phyloP scores from a whole-genome alignment of 2,888 invertebrate species.

The Tryphoninae sp. region DNA sequence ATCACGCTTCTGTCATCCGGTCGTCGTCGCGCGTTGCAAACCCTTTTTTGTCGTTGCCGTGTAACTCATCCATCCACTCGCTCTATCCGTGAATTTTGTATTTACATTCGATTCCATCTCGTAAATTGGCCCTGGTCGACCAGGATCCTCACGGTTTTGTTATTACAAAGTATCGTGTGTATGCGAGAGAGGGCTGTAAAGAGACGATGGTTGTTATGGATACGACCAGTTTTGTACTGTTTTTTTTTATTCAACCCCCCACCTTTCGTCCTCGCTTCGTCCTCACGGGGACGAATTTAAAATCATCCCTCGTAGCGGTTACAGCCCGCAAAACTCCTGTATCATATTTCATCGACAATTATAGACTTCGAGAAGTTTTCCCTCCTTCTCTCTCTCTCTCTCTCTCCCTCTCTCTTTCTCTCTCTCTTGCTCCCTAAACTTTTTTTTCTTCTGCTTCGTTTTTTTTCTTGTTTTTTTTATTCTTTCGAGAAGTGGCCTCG shows the following conservation, averaged over 20 bases:
- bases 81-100: constrained; percentile 49
- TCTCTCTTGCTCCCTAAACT: not conserved
- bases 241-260: not conserved
- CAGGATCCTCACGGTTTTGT: constrained; percentile 3
- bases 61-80: constrained; percentile 54
- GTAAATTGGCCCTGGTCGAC: constrained; percentile 46
- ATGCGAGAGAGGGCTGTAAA: not conserved
- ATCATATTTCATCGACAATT: constrained; percentile 69
- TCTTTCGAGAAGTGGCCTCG: constrained; percentile 65
- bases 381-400: not conserved
- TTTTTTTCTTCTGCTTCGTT: constrained; percentile 26
- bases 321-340: constrained; percentile 22
- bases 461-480: not conserved
- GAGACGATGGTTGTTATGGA: constrained; percentile 17
- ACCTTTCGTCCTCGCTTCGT: not conserved
- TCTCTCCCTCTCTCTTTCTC: not conserved
- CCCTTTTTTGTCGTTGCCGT: constrained; percentile 64
- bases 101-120: constrained; percentile 54
- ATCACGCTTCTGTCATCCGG: constrained; percentile 6
- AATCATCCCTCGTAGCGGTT: constrained; percentile 36
- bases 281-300: constrained; percentile 55
- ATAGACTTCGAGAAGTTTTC: constrained; percentile 66
- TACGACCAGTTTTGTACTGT: not conserved
- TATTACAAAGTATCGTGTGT: constrained; percentile 28
- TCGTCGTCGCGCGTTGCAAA: constrained; percentile 7